Percentiles rank a stretch among this genome's conserved stretches.
Conservation (phyloP, 2,888 invertebrate genomes). For the Mesorhabditis belari region DNA sequence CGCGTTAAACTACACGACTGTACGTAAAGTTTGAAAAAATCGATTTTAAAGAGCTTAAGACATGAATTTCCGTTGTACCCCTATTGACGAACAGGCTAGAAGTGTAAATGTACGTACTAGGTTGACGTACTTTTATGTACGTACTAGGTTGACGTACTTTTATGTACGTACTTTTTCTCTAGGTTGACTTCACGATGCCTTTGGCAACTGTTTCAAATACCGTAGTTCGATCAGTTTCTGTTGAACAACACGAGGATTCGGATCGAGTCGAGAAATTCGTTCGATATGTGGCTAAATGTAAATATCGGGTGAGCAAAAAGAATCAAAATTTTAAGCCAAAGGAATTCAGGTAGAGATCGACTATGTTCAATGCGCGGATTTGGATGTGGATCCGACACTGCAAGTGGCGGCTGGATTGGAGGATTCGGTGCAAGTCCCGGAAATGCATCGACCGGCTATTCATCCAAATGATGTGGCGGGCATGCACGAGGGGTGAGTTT, state of each 20-base stretch:
- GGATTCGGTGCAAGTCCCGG: constrained; percentile 25
- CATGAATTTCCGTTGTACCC: no score
- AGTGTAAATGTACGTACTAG: no score
- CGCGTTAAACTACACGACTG: no score
- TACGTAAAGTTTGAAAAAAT: no score
- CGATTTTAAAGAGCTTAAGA: no score
- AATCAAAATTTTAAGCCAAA: not conserved
- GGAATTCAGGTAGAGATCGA: constrained; percentile 50
- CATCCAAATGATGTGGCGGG: constrained; percentile 27
- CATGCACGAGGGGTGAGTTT: constrained; percentile 35
- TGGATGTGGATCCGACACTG: constrained; percentile 42
- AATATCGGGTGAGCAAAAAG: constrained; percentile 63
- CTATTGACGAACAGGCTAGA: no score
- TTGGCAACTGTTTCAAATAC: constrained; percentile 87
- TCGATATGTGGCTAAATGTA: constrained; percentile 86
- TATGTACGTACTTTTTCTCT: not conserved
- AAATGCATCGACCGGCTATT: constrained; percentile 37
- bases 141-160: no score
- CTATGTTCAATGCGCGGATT: constrained; percentile 49
- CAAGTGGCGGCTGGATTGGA: constrained; percentile 30
- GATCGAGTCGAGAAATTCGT: constrained; percentile 97
- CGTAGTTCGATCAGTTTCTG: constrained; percentile 76
- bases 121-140: no score
- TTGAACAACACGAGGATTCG: constrained; percentile 59
- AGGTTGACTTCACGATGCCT: constrained; percentile 99